A percentile compares a stretch with the other conserved stretches of the same genome.
Conservation (phyloP, 2,797 vertebrate genomes). For the Alauda arvensis region DNA sequence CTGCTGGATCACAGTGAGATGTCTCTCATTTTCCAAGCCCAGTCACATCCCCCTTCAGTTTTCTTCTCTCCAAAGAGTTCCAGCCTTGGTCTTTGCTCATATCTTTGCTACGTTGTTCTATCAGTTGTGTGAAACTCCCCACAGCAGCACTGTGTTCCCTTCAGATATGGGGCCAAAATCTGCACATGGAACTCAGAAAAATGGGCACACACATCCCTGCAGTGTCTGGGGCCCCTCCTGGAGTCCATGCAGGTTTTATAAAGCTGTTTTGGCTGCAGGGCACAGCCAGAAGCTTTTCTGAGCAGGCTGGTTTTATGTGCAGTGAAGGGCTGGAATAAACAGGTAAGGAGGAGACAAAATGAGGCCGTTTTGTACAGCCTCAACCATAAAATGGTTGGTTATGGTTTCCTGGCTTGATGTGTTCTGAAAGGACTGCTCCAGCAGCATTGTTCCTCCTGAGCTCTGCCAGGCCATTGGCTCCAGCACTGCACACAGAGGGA, state of each 20-base stretch:
- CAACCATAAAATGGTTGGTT: not conserved
- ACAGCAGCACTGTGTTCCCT: not conserved
- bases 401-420: not conserved
- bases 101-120: rapidly evolving
- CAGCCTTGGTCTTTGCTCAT: not conserved
- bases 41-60: not conserved
- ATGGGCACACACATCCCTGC: not conserved
- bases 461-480: not conserved
- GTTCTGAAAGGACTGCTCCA: not conserved
- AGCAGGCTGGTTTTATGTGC: not conserved
- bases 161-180: not conserved
- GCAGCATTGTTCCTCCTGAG: not conserved
- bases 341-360: not conserved
- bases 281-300: not conserved
- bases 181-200: rapidly evolving
- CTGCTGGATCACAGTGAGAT: not conserved
- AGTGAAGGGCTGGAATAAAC: not conserved
- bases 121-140: not conserved
- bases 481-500: no score
- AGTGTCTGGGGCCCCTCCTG: not conserved
- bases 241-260: not conserved
- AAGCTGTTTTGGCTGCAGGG: not conserved
- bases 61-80: not conserved
- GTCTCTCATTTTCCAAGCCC: not conserved
- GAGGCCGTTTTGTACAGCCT: not conserved